phyloP scores from a whole-genome alignment of 2,797 vertebrate species.

The Neostethus bicornis region DNA sequence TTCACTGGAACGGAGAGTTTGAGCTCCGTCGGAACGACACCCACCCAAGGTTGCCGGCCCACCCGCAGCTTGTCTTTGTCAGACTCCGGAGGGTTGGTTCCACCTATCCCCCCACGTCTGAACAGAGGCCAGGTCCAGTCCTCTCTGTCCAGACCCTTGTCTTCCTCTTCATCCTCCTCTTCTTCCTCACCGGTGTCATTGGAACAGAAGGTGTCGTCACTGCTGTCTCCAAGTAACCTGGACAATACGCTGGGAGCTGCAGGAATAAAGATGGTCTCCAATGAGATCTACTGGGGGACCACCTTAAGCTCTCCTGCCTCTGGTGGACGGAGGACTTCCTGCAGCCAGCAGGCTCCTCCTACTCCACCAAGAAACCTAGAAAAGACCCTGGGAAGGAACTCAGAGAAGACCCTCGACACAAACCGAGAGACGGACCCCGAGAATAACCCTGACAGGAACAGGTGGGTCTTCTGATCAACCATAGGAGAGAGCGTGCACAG shows the following conservation, averaged over 20 bases:
- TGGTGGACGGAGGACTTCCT: slow-evolving; percentile 42
- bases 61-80: slow-evolving; percentile 47
- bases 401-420: slow-evolving; percentile 51
- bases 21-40: slow-evolving; percentile 50
- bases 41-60: slow-evolving; percentile 5
- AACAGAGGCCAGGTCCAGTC: slow-evolving; percentile 46
- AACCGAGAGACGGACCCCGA: too few species aligned
- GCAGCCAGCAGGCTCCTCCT: slow-evolving; percentile 49
- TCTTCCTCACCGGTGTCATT: slow-evolving; percentile 22
- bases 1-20: slow-evolving; percentile 73
- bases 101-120: slow-evolving; percentile 77
- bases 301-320: slow-evolving; percentile 52
- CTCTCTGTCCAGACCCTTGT: slow-evolving; percentile 19
- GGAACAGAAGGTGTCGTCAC: slow-evolving; percentile 18
- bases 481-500: too few species aligned
- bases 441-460: slow-evolving; percentile 62
- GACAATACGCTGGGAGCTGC: slow-evolving; percentile 41
- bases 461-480: slow-evolving; percentile 66
- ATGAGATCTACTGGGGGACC: slow-evolving; percentile 90
- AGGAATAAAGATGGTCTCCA: slow-evolving; percentile 87
- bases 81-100: slow-evolving; percentile 43
- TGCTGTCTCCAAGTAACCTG: slow-evolving; percentile 29
- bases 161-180: slow-evolving; percentile 11
- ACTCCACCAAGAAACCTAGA: slow-evolving; percentile 56
- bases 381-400: slow-evolving; percentile 57